Base-by-base conservation (phyloP, 2,888 invertebrate genomes). In the Pelosia muscerda region DNA sequence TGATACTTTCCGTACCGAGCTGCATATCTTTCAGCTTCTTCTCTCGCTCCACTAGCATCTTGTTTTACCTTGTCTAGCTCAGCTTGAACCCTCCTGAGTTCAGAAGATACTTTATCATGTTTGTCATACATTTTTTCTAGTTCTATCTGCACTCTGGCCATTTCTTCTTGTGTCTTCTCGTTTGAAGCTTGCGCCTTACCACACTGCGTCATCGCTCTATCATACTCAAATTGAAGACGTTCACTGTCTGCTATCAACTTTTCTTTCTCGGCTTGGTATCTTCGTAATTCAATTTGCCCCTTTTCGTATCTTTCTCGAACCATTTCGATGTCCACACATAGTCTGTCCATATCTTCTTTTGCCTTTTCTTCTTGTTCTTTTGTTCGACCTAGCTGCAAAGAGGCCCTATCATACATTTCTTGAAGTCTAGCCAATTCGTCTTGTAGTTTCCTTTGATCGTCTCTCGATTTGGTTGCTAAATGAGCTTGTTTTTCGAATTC, bases 351-450 rank as follows among this genome's bases (percentile, higher is more conserved):
- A 79, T 97, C 97, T 86, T 97, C 97, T 84, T 98, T 98, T 34
- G 97, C 97, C 88, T 98, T 98, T 80, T 98, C 98, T 93, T 98
- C 98, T 81, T 97, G 96, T 90, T 98, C 98, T 90, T 98, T 98
- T 65, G 97, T 97, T 79, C 98, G 96, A 68, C 96, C 96, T 31
- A 98, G 94, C 88, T 98, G 98, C 80, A 98, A 95, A 15, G 97
- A 97, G 22, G 98, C 97, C 75, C 98, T 96, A 83, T 98, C 98
- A 86, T 98, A 98, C 95, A 98, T 96, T 93, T 98, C 98, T 89
- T 98, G 98, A 65, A 98, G 92, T 72, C 98, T 96, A 63, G 97
- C 96, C 77, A 97, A 95, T 88, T 98, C 98, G 79, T 98, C 98
- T 90, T 98, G 98, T 23, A 97, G 92, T 89, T 98, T 98, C 55